A percentile compares a stretch with the other conserved stretches of the same genome.
These are phyloP conservation scores for Oikopleura albicans DNA, from an alignment of 23 tunicate species.

Conservation along the genomic window DNA sequence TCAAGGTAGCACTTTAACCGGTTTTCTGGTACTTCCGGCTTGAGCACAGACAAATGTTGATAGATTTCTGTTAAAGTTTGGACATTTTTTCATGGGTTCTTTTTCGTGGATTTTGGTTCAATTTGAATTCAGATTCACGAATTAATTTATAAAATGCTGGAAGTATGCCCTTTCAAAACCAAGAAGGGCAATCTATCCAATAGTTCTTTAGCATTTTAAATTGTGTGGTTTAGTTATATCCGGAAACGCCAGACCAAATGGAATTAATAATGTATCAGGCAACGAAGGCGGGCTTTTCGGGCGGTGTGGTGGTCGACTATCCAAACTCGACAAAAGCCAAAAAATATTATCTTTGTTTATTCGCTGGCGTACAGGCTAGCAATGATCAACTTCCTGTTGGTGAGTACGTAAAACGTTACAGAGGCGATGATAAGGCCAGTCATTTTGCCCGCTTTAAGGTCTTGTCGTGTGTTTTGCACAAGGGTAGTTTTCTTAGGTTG, in stretches of 20 bases:
- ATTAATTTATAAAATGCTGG: too few relatives aligned
- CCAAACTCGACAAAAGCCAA: constrained; percentile 94
- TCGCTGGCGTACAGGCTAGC: constrained; percentile 38
- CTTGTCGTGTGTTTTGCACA: too few relatives aligned
- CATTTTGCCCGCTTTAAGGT: too few relatives aligned
- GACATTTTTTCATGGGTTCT: background rate
- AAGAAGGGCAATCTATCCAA: too few relatives aligned
- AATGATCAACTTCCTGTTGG: constrained; percentile 35
- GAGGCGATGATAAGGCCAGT: too few relatives aligned
- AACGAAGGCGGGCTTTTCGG: constrained; percentile 78
- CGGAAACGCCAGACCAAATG: constrained; percentile 79
- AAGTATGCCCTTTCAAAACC: too few relatives aligned
- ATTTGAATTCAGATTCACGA: too few relatives aligned
- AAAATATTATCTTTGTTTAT: constrained; percentile 78
- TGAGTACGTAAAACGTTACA: constrained; percentile 19
- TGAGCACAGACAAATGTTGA: too few relatives aligned
- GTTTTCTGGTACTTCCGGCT: background rate
- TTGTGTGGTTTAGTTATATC: constrained; percentile 60
- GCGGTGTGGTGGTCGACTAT: constrained; percentile 87
- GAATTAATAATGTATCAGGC: constrained; percentile 73
- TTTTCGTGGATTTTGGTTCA: too few relatives aligned
- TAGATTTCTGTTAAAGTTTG: background rate
- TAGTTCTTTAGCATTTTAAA: too few relatives aligned
- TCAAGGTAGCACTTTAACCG: background rate
- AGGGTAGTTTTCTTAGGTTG: too few relatives aligned